These are phyloP conservation scores for Indicator maculatus DNA, from an alignment of 2,113 vertebrate genomes.

Conservation along the genomic window DNA sequence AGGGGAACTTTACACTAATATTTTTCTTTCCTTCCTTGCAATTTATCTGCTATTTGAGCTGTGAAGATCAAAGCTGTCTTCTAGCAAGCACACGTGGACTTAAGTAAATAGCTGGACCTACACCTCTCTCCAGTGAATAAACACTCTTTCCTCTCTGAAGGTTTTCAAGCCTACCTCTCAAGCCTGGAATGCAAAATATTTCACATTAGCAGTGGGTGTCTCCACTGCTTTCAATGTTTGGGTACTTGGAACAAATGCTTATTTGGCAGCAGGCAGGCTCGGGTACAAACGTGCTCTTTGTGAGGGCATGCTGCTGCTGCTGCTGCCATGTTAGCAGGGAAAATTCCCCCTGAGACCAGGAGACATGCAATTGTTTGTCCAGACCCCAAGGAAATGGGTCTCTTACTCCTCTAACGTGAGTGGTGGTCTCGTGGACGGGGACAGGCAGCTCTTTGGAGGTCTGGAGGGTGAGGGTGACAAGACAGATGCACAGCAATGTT, in stretches of 20 bases:
- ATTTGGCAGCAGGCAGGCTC: constrained; percentile 70
- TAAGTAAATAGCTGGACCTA: constrained; percentile 69
- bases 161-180: constrained; percentile 65
- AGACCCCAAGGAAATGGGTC: background rate
- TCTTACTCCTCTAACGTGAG: background rate
- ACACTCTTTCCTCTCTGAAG: constrained; percentile 72
- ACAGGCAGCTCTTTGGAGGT: background rate
- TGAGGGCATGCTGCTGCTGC: constrained; percentile 50
- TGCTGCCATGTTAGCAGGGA: constrained; percentile 58
- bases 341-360: background rate
- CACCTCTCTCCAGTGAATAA: constrained; percentile 73
- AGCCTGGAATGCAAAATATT: constrained; percentile 77
- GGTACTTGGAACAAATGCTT: constrained; percentile 76
- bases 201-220: constrained; percentile 75
- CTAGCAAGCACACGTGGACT: constrained; percentile 48
- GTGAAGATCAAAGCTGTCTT: constrained; percentile 74
- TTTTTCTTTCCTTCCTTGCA: constrained; percentile 47
- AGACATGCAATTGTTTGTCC: constrained; percentile 12
- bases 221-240: constrained; percentile 68
- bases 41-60: constrained; percentile 33
- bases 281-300: constrained; percentile 70
- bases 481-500: background rate
- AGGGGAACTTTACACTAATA: constrained; percentile 3
- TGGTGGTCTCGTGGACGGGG: background rate
- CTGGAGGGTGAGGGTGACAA: rapidly evolving